Evolutionary conservation across 2,797 vertebrate species (phyloP).

Genomic region (Crypturellus tataupa): DNA sequence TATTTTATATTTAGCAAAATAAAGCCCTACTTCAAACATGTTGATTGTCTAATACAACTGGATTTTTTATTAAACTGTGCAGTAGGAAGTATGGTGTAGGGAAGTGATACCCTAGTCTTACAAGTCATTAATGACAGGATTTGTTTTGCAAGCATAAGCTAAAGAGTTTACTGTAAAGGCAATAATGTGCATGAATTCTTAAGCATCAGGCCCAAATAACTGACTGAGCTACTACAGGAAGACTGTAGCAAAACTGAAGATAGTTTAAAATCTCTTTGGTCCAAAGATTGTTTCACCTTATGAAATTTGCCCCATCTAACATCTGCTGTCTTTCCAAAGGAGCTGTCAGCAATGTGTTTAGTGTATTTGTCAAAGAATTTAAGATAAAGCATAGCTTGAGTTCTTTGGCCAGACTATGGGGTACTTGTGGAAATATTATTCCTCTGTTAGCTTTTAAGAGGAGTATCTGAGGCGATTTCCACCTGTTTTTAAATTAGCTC

Average conservation of each 20-base stretch:
- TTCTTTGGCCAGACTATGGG: neutral
- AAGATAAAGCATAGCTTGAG: neutral
- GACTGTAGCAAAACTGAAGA: neutral
- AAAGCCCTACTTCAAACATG: neutral
- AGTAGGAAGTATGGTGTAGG: neutral
- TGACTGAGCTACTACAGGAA: neutral
- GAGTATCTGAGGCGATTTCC: neutral
- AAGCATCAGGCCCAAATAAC: neutral
- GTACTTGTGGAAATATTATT: neutral
- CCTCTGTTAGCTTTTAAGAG: neutral
- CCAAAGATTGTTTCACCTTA: neutral
- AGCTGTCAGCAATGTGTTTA: neutral
- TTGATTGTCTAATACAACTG: neutral
- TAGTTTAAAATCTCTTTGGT: neutral
- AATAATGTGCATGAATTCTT: neutral
- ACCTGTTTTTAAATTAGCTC: slow-evolving; percentile 51
- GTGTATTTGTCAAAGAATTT: neutral
- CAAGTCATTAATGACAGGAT: neutral
- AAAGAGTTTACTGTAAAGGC: neutral
- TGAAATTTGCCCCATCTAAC: fast-evolving
- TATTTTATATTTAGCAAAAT: neutral
- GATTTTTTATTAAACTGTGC: neutral
- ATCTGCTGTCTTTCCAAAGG: neutral
- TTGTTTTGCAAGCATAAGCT: neutral
- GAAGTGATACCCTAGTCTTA: neutral